Evolutionary conservation across 2,797 vertebrate genomes (phyloP).

Genomic region (Lycodopsis pacificus): DNA sequence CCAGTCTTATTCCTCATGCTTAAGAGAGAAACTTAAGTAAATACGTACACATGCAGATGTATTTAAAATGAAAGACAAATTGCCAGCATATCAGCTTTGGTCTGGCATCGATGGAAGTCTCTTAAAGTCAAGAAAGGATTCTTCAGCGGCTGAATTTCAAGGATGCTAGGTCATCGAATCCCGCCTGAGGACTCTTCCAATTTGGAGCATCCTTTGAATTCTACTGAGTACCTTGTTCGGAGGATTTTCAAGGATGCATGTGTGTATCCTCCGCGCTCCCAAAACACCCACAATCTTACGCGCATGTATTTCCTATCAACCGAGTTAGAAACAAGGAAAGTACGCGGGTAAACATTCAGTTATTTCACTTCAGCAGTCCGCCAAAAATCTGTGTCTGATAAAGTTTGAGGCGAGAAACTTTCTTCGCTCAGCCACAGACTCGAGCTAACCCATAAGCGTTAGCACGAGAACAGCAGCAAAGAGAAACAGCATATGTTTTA

Average conservation of each 20-base stretch:
- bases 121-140: not conserved
- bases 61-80: not conserved
- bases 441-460: too few species aligned
- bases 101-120: not conserved
- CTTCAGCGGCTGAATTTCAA: not conserved
- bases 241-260: not conserved
- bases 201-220: not conserved
- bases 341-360: not conserved
- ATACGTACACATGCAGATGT: not conserved
- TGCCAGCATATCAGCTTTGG: not conserved
- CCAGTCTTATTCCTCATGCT: not conserved
- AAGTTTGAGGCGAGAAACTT: not conserved
- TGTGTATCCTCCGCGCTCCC: not conserved
- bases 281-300: not conserved
- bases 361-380: not conserved
- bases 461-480: not conserved
- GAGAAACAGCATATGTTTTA: not conserved
- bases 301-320: not conserved
- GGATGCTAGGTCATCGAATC: not conserved
- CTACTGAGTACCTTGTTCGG: not conserved
- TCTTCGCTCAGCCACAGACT: not conserved
- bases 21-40: conserved; percentile 1
- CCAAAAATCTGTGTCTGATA: not conserved
- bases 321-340: not conserved
- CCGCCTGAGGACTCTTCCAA: not conserved